A percentile compares a stretch with the other conserved stretches of the same genome.
Conservation (phyloP, 2,888 invertebrate species). For the Megamerina dolium region DNA sequence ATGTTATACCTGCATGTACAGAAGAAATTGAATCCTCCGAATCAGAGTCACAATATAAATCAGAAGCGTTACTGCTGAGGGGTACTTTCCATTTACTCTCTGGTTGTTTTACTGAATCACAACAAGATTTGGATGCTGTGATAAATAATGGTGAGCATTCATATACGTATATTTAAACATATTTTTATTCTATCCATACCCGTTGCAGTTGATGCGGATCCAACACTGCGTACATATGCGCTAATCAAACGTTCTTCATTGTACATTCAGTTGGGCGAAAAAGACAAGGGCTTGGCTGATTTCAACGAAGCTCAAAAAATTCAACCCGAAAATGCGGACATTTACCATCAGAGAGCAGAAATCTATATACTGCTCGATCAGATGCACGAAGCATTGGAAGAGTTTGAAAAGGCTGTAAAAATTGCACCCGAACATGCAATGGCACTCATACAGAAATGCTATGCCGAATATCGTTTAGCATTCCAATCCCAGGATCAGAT, state of each 20-base stretch:
- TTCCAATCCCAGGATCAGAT: conserved; percentile 57
- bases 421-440: conserved; percentile 80
- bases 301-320: conserved; percentile 71
- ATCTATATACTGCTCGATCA: conserved; percentile 77
- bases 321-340: conserved; percentile 76
- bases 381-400: conserved; percentile 70
- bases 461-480: conserved; percentile 75
- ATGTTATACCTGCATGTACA: conserved; percentile 71
- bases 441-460: conserved; percentile 85
- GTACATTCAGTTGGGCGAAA: conserved; percentile 70
- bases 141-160: conserved; percentile 55
- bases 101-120: conserved; percentile 68
- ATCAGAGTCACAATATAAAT: conserved; percentile 57
- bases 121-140: conserved; percentile 65
- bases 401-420: conserved; percentile 77
- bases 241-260: conserved; percentile 83
- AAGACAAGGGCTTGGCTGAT: conserved; percentile 68
- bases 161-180: neutral
- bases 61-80: conserved; percentile 71
- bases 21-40: conserved; percentile 65
- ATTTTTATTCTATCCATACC: neutral
- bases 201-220: conserved; percentile 53
- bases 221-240: conserved; percentile 71
- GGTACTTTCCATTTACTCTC: conserved; percentile 77
- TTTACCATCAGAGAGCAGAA: conserved; percentile 90